Evolutionary conservation across 2,797 vertebrate species (phyloP), one percentile per base, ranked within the genome.

Genomic region (Urophycis tenuis): DNA sequence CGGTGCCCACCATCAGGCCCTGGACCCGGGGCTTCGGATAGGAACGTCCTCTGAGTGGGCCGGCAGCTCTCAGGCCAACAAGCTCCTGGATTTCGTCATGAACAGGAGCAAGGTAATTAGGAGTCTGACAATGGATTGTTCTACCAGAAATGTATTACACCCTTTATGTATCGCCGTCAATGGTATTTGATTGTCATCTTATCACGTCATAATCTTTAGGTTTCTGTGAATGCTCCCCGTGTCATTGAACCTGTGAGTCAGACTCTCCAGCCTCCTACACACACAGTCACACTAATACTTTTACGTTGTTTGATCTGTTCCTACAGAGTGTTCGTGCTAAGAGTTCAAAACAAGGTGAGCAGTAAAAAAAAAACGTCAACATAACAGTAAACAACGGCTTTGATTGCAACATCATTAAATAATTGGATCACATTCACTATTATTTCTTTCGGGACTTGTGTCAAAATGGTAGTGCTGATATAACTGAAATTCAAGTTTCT

Each of bases 61-160:
- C 0, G 91, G 91, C 60, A 87, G 77, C 35, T 73, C 88, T 53
- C 91, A 92, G 73, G 75, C 90, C 12, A 92, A 79, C 72, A 85
- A 22, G 0, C 88, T 89, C 10, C 53, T 84, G 0, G 86, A 92
- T 4, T 76, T 67, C n/a, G 75, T 89, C 53, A 90, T 80, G 89
- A 86, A 22, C 78, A 85, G 94, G 76, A 94, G 94, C 88, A 94
- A 92, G 92, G 94, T 93, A 81, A 85, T 0, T 11, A 35, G 22
- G 53, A 19, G 10, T 25, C 53, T 60, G 53, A 25, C 4, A 9
- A 10, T n/a, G 22, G 10, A 25, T 25, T 60, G 8, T 60, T 60
- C n/a, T 53, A 53, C 4, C 45, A 22, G 45, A 53, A 5, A 22
- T 53, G 19, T 53, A 5, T 19, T 22, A n/a, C n/a, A 67, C 22